Conservation (phyloP, 37 sponge, comb jelly and placozoan species). For the Halisarca cf. caerulea region DNA sequence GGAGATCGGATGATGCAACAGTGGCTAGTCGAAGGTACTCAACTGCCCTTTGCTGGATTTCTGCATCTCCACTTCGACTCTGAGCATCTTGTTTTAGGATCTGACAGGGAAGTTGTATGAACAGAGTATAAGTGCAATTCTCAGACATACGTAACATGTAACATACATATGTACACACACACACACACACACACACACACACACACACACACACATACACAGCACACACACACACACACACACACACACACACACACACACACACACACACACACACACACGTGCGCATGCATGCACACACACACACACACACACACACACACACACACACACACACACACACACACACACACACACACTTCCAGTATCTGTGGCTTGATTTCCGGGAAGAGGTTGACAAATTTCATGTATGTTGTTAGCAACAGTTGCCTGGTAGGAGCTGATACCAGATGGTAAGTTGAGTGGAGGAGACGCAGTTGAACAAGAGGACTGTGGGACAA, state of each 20-base stretch:
- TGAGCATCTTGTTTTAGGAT: conserved; percentile 70
- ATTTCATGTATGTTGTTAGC: conserved; percentile 93
- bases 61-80: conserved; percentile 74
- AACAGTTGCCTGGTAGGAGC: conserved; percentile 73
- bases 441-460: conserved; percentile 88
- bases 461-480: conserved; percentile 90
- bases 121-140: too few relatives aligned
- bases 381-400: conserved; percentile 96
- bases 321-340: too few relatives aligned
- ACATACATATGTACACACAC: neutral
- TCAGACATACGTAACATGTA: too few relatives aligned
- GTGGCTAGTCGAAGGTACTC: conserved; percentile 85
- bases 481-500: conserved; percentile 63
- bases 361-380: conserved; percentile 72
- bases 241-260: too few relatives aligned
- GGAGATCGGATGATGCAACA: conserved; percentile 69
- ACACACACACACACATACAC: neutral
- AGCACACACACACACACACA: too few relatives aligned
- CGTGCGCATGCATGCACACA: too few relatives aligned
- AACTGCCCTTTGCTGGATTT: conserved; percentile 90
- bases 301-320: too few relatives aligned
- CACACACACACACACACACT: conserved; percentile 25
- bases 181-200: too few relatives aligned
- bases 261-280: too few relatives aligned
- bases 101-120: conserved; percentile 20